Evolutionary conservation across 1,140 invertebrate species (phyloP).

Genomic region (Meloidogyne floridensis): DNA sequence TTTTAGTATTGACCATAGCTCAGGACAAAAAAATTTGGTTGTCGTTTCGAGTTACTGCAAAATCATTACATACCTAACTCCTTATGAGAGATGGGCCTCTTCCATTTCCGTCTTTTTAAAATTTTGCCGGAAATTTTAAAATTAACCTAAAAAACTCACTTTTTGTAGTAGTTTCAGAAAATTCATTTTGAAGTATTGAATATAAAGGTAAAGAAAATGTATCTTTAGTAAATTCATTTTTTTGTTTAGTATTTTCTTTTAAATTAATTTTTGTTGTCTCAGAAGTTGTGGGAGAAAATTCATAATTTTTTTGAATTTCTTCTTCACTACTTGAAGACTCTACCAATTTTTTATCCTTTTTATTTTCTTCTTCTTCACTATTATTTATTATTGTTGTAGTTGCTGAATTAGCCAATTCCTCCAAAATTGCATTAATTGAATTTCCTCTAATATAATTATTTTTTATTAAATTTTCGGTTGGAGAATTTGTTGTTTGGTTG

Average conservation of each 20-base stretch:
- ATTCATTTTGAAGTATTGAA: background rate
- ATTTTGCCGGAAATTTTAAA: too few relatives aligned
- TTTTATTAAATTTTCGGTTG: background rate
- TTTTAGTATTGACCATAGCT: too few relatives aligned
- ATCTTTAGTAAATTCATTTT: background rate
- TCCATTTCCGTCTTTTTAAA: too few relatives aligned
- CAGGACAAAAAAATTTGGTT: too few relatives aligned
- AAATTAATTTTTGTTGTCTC: background rate
- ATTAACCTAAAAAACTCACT: too few relatives aligned
- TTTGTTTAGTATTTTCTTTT: background rate
- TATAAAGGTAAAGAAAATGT: background rate
- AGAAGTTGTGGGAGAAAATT: background rate
- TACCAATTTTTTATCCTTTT: background rate
- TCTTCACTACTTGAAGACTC: too few relatives aligned
- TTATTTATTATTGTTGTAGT: background rate
- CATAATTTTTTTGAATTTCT: background rate
- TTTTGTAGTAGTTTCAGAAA: background rate
- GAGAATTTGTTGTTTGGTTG: background rate
- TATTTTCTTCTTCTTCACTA: background rate
- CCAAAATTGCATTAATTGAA: slow-evolving; percentile 1
- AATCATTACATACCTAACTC: too few relatives aligned
- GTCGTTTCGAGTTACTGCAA: too few relatives aligned
- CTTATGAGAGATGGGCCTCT: too few relatives aligned
- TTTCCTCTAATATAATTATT: background rate
- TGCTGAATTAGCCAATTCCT: background rate